Base-by-base conservation (phyloP, 1,140 invertebrate species). In the Drosophila pachea region DNA sequence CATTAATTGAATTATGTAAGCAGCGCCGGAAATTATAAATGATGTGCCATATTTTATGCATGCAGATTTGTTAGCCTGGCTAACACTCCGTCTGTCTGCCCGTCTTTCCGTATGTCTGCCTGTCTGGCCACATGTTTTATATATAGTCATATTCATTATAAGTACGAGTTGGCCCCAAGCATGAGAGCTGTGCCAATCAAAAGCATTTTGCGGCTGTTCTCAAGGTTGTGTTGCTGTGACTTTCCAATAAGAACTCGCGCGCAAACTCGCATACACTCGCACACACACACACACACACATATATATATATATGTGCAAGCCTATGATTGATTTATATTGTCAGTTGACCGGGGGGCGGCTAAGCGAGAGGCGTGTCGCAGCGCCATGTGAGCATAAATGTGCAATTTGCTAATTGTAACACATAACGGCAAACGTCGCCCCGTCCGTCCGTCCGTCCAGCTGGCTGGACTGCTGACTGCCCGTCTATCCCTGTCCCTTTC, bases 381-480 rank as follows among this genome's bases (percentile, higher is more conserved):
- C 62, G 68, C 62, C 77, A 83, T 86, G 76, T 76, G 81, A 84
- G 79, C 79, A 84, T 84, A 84, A 84, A 84, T 84, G 81, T 84
- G 79, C 79, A 84, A 84, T 84, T 84, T 84, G 79, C 79, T 84
- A 84, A 84, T 84, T 84, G 79, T 86, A 84, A 79, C 79, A 84
- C 76, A 84, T 86, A 84, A 83, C 79, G 73, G 81, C 62, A 64
- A 63, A 63, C 59, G 59, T 42, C 22, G 53, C 1, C 22, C 22
- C 22, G 22, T 22, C 22, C 56, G 29, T 45, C 59, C 29, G 29
- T 14, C 40, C 8, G 22, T 16, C 49, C 7, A 35, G 35, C 42
- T 6, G 35, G 12, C 48, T n/a, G n/a, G n/a, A n/a, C n/a, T n/a
- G n/a, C n/a, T 3, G 45, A 33, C 55, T 32, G 29, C 40, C 58